A percentile compares a stretch with the other conserved stretches of the same genome.
phyloP scores from a whole-genome alignment of 2,888 invertebrate species.

The Acrobasis consociella region DNA sequence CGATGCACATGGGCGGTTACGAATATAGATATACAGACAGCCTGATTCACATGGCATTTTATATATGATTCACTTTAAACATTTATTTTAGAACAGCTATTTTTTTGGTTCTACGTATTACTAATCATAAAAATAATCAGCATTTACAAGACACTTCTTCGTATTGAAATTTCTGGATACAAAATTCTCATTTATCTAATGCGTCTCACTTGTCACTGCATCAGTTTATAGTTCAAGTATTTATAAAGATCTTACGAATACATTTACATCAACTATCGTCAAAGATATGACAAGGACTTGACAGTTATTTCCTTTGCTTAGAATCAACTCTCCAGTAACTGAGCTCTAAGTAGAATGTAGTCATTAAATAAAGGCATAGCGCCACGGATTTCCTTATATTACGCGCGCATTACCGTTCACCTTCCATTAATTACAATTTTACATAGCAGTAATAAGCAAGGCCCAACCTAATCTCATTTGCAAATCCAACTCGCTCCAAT shows the following conservation, averaged over 20 bases:
- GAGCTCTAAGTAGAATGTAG: not conserved
- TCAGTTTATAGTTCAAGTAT: not conserved
- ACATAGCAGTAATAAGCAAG: constrained; percentile 12
- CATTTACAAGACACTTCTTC: too few relatives aligned
- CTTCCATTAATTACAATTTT: constrained; percentile 17
- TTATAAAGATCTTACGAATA: not conserved
- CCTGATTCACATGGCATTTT: constrained; percentile 1
- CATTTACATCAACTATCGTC: too few relatives aligned
- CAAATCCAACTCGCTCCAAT: constrained; percentile 13
- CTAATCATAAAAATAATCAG: too few relatives aligned
- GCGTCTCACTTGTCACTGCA: too few relatives aligned
- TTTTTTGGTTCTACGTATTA: too few relatives aligned
- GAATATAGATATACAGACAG: constrained; percentile 33
- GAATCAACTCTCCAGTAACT: too few relatives aligned
- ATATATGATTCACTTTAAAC: constrained; percentile 1
- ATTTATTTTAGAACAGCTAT: not conserved
- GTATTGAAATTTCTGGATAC: too few relatives aligned
- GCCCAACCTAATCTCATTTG: constrained; percentile 14
- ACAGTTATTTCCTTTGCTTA: too few relatives aligned
- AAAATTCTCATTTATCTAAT: too few relatives aligned
- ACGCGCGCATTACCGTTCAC: constrained; percentile 12
- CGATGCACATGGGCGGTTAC: constrained; percentile 34
- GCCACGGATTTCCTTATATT: constrained; percentile 15
- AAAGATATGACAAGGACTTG: too few relatives aligned
- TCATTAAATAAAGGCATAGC: constrained; percentile 14